These are phyloP conservation scores for Podarcis raffonei DNA, from an alignment of 2,113 vertebrate species.

Conservation along the genomic window DNA sequence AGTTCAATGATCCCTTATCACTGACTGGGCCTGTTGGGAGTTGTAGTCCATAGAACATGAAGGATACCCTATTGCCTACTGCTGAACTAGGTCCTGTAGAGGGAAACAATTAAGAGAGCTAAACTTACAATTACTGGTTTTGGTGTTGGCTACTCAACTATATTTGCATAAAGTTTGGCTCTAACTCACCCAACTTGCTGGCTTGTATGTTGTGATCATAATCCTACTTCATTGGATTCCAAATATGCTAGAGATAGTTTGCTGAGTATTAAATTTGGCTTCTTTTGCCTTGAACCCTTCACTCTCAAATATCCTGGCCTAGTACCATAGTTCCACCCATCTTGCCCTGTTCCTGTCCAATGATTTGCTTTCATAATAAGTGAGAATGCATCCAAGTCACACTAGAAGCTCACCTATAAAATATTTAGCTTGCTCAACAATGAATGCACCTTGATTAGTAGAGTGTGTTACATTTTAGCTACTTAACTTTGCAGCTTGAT, in stretches of 20 bases:
- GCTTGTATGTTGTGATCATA: background rate
- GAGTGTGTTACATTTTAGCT: slow-evolving; percentile 71
- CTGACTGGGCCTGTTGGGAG: background rate
- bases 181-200: background rate
- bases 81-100: background rate
- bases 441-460: slow-evolving; percentile 75
- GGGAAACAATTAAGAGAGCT: background rate
- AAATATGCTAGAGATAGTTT: slow-evolving; percentile 38
- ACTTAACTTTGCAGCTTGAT: slow-evolving; percentile 75
- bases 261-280: slow-evolving; percentile 51
- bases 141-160: background rate
- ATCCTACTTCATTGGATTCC: slow-evolving; percentile 7
- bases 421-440: slow-evolving; percentile 70
- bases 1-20: background rate
- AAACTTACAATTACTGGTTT: background rate
- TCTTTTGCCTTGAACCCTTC: slow-evolving; percentile 37
- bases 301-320: slow-evolving; percentile 49
- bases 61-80: background rate
- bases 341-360: slow-evolving; percentile 37
- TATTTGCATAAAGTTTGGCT: background rate
- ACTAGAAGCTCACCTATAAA: slow-evolving; percentile 67
- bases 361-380: slow-evolving; percentile 37
- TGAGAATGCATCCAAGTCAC: slow-evolving; percentile 43
- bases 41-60: background rate
- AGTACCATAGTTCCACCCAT: slow-evolving; percentile 37